These are phyloP conservation scores for Drosophila formosana DNA, from an alignment of 2,888 invertebrate genomes.

Conservation along the genomic window DNA sequence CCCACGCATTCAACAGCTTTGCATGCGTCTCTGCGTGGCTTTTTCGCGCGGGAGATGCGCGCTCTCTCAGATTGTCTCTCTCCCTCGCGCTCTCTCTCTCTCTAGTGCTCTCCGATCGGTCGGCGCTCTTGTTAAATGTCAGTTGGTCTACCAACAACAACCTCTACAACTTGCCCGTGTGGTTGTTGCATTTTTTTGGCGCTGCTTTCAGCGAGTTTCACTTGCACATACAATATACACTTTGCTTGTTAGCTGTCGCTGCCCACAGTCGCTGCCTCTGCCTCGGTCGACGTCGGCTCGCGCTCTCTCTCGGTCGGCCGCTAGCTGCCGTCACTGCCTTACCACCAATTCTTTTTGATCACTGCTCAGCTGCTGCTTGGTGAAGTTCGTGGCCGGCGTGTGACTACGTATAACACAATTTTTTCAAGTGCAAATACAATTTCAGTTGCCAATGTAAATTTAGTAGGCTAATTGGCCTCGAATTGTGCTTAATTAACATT, in stretches of 20 bases:
- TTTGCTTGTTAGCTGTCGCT: constrained; percentile 2
- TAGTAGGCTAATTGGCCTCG: constrained; percentile 16
- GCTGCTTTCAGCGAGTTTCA: constrained; percentile 59
- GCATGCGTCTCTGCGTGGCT: constrained; percentile 27
- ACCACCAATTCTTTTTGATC: constrained; percentile 64
- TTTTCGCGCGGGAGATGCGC: constrained; percentile 40
- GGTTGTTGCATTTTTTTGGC: constrained; percentile 68
- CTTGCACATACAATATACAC: constrained; percentile 48
- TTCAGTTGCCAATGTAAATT: constrained; percentile 39
- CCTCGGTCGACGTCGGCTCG: constrained; percentile 10
- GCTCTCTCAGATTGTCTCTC: neutral
- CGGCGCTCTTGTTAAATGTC: constrained; percentile 56
- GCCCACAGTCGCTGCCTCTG: constrained; percentile 7
- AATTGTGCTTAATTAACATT: constrained; percentile 25
- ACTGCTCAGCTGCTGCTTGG: constrained; percentile 69
- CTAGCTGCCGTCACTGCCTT: constrained; percentile 26
- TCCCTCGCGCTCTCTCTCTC: neutral
- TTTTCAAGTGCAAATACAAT: constrained; percentile 57
- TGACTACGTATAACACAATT: constrained; percentile 47
- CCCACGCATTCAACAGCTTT: constrained; percentile 41
- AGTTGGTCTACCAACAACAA: constrained; percentile 55
- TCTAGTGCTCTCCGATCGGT: constrained; percentile 25
- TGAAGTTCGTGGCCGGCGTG: constrained; percentile 69
- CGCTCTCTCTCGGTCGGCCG: constrained; percentile 24
- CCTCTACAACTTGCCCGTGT: constrained; percentile 39